A percentile compares a stretch with the other conserved stretches of the same genome.
These are phyloP conservation scores for Ophioderma brevispina DNA, from an alignment of 35 echinoderm and acorn worm species.

Conservation along the genomic window DNA sequence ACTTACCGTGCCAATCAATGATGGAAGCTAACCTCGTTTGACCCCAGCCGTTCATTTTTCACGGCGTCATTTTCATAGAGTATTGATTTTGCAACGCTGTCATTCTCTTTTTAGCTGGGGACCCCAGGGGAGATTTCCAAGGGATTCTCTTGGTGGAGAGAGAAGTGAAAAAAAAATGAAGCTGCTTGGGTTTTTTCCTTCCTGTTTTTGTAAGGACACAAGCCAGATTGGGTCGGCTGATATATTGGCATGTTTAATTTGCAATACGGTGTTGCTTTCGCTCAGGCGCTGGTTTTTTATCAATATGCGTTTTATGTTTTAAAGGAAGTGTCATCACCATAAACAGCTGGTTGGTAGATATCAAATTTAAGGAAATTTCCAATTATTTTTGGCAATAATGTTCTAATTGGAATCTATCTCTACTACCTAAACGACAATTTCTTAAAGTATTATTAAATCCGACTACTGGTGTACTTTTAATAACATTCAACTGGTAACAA, in stretches of 20 bases:
- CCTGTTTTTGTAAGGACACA: constrained; percentile 3
- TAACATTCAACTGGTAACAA: too few species aligned
- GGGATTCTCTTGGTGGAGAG: neutral
- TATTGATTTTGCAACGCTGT: constrained; percentile 13
- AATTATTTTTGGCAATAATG: neutral
- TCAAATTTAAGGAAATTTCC: neutral
- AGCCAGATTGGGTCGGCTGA: neutral
- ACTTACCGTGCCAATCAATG: constrained; percentile 1
- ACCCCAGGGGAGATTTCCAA: constrained; percentile 7
- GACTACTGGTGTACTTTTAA: too few species aligned
- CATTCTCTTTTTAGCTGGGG: neutral
- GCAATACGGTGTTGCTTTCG: neutral
- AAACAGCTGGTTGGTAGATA: neutral
- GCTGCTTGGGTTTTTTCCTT: neutral
- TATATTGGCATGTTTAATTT: constrained; percentile 6
- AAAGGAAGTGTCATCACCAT: neutral
- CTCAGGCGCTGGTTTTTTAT: neutral
- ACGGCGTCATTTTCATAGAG: constrained; percentile 5
- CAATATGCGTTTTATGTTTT: neutral
- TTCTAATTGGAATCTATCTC: too few species aligned
- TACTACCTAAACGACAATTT: too few species aligned
- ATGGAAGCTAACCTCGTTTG: neutral
- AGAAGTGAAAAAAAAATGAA: neutral
- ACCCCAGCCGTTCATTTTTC: constrained; percentile 6
- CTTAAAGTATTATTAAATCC: too few species aligned